Percentiles rank a stretch among this genome's conserved stretches.
phyloP scores from a whole-genome alignment of 1,140 invertebrate species.

The Ladona fulva region DNA sequence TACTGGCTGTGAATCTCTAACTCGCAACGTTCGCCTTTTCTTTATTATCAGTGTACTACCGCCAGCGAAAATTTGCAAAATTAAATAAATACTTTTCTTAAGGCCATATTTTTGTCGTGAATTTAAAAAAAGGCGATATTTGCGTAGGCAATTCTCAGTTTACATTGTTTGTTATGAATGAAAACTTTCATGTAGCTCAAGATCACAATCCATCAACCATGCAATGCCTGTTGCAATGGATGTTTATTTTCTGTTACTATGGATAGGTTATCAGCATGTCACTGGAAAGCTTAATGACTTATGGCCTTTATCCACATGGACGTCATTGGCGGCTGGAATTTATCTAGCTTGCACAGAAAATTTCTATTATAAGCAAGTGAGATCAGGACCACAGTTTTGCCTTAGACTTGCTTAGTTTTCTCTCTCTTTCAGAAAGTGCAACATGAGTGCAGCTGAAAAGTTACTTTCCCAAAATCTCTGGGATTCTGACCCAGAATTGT shows the following conservation, averaged over 20 bases:
- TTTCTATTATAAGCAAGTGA: neutral
- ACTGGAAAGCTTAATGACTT: neutral
- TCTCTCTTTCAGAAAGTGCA: neutral
- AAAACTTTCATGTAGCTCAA: too few species aligned
- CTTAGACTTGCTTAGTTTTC: neutral
- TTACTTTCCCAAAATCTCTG: constrained; percentile 41
- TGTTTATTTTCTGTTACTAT: neutral
- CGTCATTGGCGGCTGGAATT: neutral
- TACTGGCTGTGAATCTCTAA: too few species aligned
- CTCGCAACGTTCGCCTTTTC: too few species aligned
- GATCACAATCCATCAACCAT: too few species aligned
- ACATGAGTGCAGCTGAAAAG: constrained; percentile 9
- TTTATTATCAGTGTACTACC: too few species aligned
- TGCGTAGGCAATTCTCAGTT: too few species aligned
- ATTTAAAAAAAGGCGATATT: too few species aligned
- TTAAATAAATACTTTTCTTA: too few species aligned
- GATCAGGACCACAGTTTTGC: neutral
- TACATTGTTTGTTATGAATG: too few species aligned
- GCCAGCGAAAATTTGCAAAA: too few species aligned
- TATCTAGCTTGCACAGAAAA: neutral
- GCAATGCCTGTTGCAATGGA: neutral
- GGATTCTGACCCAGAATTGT: constrained; percentile 80
- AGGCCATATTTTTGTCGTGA: too few species aligned
- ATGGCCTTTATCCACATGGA: neutral
- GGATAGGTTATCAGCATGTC: neutral